Evolutionary conservation across 2,888 invertebrate genomes (phyloP), one percentile per base, ranked within the genome.

Genomic region (Hypsopygia costalis): DNA sequence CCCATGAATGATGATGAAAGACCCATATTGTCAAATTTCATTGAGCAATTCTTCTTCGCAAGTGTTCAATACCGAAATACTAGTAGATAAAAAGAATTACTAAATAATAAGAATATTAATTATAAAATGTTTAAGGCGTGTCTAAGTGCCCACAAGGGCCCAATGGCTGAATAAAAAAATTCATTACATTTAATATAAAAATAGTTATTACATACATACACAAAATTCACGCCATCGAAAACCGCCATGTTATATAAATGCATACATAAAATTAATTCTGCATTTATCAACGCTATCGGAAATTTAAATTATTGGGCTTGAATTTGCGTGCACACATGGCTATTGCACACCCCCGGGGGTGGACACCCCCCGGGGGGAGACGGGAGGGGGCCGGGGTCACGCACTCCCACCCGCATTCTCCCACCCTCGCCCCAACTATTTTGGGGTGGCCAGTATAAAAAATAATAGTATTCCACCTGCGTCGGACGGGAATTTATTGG

Each of bases 301-400:
- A 87, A 87, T 86, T 88, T 87, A 85, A 86, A 87, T 86, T 83
- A 87, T 87, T 79, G 81, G 72, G 71, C 77, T 69, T 68, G 79
- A 83, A 81, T 80, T 81, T 82, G 83, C 82, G 86, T 82, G 81
- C 85, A 86, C 79, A 83, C 81, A 82, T 69, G 82, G 67, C 67
- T 56, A 71, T 69, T 81, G 81, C 80, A 72, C 16, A 16, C 16
- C 16, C 16, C 16, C 16, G 44, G 36, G 44, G 41, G 30, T 12
- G 40, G 34, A 16, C 42, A 40, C 57, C 50, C 50, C 48, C 45
- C 43, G 46, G 42, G 48, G 42, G 56, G 49, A 46, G 48, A 47
- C 43, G 56, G 59, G 58, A 51, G 46, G 54, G 66, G 68, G 66
- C 60, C 52, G 68, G 73, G 74, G 75, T 69, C 77, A 77, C 80